Evolutionary conservation across 2,888 invertebrate genomes (phyloP).

Genomic region (Rhaphigaster nebulosa): DNA sequence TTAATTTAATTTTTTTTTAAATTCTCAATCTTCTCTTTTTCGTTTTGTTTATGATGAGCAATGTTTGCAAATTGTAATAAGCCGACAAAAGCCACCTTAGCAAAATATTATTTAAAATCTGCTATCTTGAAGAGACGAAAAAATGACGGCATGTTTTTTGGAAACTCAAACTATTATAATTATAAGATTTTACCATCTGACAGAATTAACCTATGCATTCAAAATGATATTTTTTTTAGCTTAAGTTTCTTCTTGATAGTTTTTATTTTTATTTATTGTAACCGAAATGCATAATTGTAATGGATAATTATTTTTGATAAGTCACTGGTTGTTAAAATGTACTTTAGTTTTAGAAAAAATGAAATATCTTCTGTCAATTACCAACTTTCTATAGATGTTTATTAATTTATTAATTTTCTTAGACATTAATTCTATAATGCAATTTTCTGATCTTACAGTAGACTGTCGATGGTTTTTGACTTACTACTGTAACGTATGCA

Average conservation of each 20-base stretch:
- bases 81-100: no score
- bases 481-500: neutral
- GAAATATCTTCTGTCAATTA: neutral
- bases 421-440: no score
- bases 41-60: no score
- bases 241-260: neutral
- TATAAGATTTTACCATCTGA: no score
- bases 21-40: no score
- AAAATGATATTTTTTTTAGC: neutral
- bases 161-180: no score
- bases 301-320: neutral
- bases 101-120: no score
- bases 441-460: neutral
- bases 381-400: neutral
- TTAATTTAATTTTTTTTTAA: no score
- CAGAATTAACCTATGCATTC: no score
- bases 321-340: neutral
- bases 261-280: neutral
- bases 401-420: neutral
- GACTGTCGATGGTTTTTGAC: neutral
- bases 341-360: neutral
- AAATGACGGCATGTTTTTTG: no score
- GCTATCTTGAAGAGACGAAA: no score
- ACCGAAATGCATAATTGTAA: neutral
- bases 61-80: no score